Base-by-base conservation (phyloP, 2,888 invertebrate genomes). In the Lycia hirtaria region DNA sequence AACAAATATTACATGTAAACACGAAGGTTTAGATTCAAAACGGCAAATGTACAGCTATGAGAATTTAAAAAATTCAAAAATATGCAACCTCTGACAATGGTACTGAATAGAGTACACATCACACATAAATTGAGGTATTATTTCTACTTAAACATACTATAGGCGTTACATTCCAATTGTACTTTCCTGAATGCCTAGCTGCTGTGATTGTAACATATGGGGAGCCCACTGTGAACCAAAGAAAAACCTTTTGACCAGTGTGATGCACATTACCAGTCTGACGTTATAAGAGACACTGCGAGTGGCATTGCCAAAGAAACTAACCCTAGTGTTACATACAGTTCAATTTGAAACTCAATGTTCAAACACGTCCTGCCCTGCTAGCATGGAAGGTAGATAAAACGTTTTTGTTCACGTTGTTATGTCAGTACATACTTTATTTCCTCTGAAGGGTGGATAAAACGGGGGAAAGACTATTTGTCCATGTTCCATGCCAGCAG, bases 21-120 rank as follows among this genome's bases (percentile, higher is more conserved):
- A 45, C 35, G 50, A 64, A 60, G 60, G 52, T 53, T 59, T 30
- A 59, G 53, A 44, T 55, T 48, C 15, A 52, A 64, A 62, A 64
- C 37, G 35, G 67, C 57, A 55, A 65, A 66, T 67, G 45, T 66
- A 72, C 64, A 71, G 69, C 70, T 60, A 62, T 64, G 63, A 67
- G 64, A 69, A 68, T 60, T 62, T 61, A 53, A 58, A 35, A 61
- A 59, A 65, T 64, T 70, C 64, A 70, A 73, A 73, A 71, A 70
- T 70, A 69, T 68, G 57, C 58, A 67, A 68, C 67, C 67, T 67
- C 67, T 35, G 37, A 56, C 60, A 65, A 62, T 57, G 53, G 56
- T 68, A 62, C 62, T 44, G 59, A 60, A 57, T 56, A 61, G 59
- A 60, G 64, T 64, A 64, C 62, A 62, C 52, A 60, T 53, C 55